Evolutionary conservation across 2,888 invertebrate genomes (phyloP).

Genomic region (Microctonus aethiopoides): DNA sequence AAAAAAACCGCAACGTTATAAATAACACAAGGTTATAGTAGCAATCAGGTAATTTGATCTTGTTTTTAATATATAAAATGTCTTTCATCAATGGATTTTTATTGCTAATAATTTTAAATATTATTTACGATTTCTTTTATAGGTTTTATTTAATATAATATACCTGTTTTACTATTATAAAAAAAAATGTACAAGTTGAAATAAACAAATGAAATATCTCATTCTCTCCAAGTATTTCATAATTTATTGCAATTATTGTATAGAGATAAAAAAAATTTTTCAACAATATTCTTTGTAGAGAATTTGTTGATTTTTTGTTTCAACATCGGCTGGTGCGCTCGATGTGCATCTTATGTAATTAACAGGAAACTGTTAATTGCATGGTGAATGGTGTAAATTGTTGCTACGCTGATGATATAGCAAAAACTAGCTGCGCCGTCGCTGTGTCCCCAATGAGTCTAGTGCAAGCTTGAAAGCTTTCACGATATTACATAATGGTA

Average conservation of each 20-base stretch:
- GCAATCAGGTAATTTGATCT: background rate
- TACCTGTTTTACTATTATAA: too few species aligned
- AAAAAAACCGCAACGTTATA: background rate
- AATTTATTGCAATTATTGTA: too few species aligned
- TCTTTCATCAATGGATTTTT: background rate
- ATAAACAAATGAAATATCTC: too few species aligned
- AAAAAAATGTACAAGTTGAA: too few species aligned
- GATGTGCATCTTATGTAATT: too few species aligned
- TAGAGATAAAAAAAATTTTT: too few species aligned
- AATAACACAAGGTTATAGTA: background rate
- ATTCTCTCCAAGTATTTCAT: too few species aligned
- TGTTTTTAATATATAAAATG: background rate
- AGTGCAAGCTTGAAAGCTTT: background rate
- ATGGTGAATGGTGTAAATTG: slow-evolving; percentile 8
- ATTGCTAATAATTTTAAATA: background rate
- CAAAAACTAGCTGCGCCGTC: slow-evolving; percentile 24
- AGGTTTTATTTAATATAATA: background rate
- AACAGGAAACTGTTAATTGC: background rate
- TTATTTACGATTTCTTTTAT: background rate
- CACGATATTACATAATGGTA: background rate
- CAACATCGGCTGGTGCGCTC: too few species aligned
- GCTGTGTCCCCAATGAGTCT: background rate
- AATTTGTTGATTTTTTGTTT: too few species aligned
- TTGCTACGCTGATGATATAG: slow-evolving; percentile 11
- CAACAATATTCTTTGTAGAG: too few species aligned